phyloP scores from a whole-genome alignment of 2,888 invertebrate species.

The Harpalus rufipes region DNA sequence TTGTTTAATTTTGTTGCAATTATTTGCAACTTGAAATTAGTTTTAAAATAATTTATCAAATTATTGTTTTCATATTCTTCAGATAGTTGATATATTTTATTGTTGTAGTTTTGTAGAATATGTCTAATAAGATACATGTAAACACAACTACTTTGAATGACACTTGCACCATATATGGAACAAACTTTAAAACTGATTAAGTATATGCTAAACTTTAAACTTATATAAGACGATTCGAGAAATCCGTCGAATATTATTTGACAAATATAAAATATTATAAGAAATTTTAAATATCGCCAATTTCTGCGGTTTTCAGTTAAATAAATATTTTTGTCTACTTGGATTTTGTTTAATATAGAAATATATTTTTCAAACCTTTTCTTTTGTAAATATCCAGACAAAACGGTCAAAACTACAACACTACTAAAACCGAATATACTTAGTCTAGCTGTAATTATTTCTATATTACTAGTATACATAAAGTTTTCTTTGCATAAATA shows the following conservation, averaged over 20 bases:
- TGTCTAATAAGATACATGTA: not conserved
- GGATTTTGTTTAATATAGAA: not conserved
- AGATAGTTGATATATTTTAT: not conserved
- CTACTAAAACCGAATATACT: not conserved
- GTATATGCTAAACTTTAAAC: not conserved
- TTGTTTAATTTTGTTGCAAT: conserved; percentile 6
- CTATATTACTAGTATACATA: not conserved
- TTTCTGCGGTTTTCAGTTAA: not conserved
- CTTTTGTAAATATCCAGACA: conserved; percentile 2
- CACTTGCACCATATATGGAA: conserved; percentile 1
- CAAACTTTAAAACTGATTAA: conserved; percentile 16
- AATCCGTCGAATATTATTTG: not conserved
- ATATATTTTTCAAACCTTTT: conserved; percentile 27
- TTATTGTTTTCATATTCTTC: not conserved
- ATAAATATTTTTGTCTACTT: not conserved
- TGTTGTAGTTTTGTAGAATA: not conserved
- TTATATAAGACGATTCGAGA: not conserved
- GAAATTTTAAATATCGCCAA: not conserved
- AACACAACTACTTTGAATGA: not conserved
- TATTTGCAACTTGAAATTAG: not conserved
- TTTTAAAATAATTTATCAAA: conserved; percentile 4
- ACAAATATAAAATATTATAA: not conserved
- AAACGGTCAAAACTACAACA: not conserved
- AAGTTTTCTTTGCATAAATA: not conserved
- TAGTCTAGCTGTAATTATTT: not conserved